phyloP scores from a whole-genome alignment of 2,888 invertebrate genomes.

The Hemicrepidius hirtus region DNA sequence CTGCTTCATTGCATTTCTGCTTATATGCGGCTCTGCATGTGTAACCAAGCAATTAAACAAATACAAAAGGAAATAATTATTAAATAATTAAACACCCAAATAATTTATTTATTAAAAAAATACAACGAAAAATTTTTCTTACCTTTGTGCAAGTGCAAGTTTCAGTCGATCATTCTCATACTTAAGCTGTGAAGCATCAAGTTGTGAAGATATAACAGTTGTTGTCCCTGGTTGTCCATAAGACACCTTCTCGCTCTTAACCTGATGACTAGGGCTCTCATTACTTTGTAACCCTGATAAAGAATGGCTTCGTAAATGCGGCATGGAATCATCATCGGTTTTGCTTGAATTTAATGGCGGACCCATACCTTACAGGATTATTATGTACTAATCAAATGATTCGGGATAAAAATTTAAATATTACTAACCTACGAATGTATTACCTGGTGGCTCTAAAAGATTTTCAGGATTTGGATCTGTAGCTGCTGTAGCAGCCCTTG shows the following conservation, averaged over 20 bases:
- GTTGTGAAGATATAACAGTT: conserved; percentile 65
- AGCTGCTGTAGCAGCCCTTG: conserved; percentile 77
- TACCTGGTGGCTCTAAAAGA: conserved; percentile 73
- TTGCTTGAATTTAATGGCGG: conserved; percentile 60
- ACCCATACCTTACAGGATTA: conserved; percentile 23
- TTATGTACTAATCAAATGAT: no score
- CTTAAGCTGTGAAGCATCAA: conserved; percentile 90
- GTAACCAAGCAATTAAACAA: conserved; percentile 24
- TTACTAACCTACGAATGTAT: no score
- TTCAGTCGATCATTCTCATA: conserved; percentile 98
- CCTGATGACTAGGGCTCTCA: conserved; percentile 81
- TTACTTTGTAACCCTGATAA: conserved; percentile 76
- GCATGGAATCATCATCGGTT: conserved; percentile 67
- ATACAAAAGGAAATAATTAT: neutral
- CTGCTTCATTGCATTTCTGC: conserved; percentile 30
- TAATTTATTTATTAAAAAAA: no score
- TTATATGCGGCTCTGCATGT: conserved; percentile 20
- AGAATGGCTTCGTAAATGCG: conserved; percentile 79
- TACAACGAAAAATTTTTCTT: conserved; percentile 60
- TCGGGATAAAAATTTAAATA: no score
- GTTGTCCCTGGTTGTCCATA: conserved; percentile 56
- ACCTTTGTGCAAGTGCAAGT: conserved; percentile 96
- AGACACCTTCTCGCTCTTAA: conserved; percentile 67
- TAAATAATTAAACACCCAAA: no score
- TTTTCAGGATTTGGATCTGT: conserved; percentile 70